Evolutionary conservation across 1,140 invertebrate species (phyloP), one percentile per base, ranked within the genome.

Genomic region (Aphelenchoides besseyi): DNA sequence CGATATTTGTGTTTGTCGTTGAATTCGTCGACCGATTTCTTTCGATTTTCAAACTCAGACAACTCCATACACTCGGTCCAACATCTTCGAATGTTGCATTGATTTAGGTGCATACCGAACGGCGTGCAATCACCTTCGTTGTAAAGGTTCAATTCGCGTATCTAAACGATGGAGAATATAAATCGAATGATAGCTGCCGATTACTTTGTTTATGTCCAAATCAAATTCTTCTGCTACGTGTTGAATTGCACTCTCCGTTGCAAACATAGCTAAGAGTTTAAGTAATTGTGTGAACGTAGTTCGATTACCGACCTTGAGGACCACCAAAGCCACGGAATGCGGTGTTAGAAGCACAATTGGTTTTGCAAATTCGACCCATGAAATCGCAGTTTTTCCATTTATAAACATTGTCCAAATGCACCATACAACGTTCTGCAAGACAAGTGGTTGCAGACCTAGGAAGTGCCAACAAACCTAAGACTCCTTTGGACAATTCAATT

Each of bases 251-350:
- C 88, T 89, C 86, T 95, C 93, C 0, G 88, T 89, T 1, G 89
- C 87, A 81, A 92, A 90, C 92, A 94, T 94, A 32, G 90, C 92
- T 74, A 94, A 92, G 0, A 92, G 92, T 0, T 90, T 92, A 12
- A 92, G 92, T 82, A 94, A 94, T 16, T 69, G 69, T 72, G 69
- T 54, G 18, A 33, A 64, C 3, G 68, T 54, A 55, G n/a, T 66
- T 32, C 2, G 16, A 62, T 16, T 55, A 5, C 3, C 8, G 5
- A 3, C 18, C 18, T 5, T 59, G 16, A 18, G 32, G 30, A 28
- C 16, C 2, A 16, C 32, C 2, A 26, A 79, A 77, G 5, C 92
- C 92, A 74, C 92, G 86, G 79, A 94, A 95, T 2, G 93, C 93
- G 0, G 93, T 95, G 79, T 94, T 94, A 28, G 67, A 77, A 12